Conservation (phyloP, 53 echinoderm and acorn worm genomes). For the Crossaster papposus region DNA sequence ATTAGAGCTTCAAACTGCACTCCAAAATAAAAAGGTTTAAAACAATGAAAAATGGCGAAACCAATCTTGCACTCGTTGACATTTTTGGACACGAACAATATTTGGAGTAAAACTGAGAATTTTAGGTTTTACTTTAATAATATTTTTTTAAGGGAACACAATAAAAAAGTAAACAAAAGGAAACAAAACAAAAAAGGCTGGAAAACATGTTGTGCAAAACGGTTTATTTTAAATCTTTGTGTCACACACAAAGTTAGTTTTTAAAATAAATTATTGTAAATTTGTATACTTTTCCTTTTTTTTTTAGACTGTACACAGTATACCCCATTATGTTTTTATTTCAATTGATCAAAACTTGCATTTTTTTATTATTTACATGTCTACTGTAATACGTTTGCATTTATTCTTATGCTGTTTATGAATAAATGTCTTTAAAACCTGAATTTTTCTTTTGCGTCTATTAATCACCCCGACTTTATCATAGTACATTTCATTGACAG, state of each 20-base stretch:
- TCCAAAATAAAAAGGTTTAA: background rate
- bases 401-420: constrained; percentile 30
- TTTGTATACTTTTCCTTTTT: background rate
- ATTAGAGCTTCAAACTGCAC: background rate
- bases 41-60: background rate
- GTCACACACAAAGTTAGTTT: no score
- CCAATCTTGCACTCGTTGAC: background rate
- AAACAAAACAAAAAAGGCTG: background rate
- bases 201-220: background rate
- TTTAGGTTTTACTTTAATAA: background rate
- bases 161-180: background rate
- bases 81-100: background rate
- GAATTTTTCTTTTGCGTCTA: background rate
- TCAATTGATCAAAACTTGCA: background rate
- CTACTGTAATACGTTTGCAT: constrained; percentile 33
- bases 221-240: background rate
- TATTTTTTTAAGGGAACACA: background rate
- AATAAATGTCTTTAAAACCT: constrained; percentile 43
- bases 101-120: background rate
- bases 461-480: no score
- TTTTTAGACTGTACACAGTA: background rate
- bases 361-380: constrained; percentile 27
- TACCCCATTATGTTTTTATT: background rate
- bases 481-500: no score
- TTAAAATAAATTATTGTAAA: background rate